Base-by-base conservation (phyloP, 1,140 invertebrate genomes). In the Cotesia vestalis region DNA sequence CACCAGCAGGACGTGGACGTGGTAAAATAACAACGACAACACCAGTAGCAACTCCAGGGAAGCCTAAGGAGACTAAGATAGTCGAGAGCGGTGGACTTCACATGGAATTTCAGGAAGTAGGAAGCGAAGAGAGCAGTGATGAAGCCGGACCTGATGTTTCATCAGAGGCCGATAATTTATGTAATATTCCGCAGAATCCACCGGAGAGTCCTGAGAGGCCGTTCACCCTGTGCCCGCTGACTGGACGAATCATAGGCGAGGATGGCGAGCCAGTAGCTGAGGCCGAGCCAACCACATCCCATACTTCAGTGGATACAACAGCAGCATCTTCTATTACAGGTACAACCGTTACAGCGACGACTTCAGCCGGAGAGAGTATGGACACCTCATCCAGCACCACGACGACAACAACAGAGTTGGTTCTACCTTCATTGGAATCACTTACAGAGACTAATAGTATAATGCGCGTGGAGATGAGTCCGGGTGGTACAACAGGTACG, bases 171-270 rank as follows among this genome's bases (percentile, higher is more conserved):
- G 89, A 46, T 59, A 59, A 90, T 11, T 81, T 90, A n/a, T 89
- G 89, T 46, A 83, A 89, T 4, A 84, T 91, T 35, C 67, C 79
- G 3, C 71, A 76, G 4, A 35, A 77, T 0, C 88, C 89, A 74
- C 89, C 91, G 1, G 89, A 91, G 2, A 91, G 90, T 80, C 91
- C 92, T 36, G 89, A 91, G 4, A 85, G 90, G 36, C 89, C 91
- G 52, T 90, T 93, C 52, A 91, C 91, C 6, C 83, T 94, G 53
- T 92, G 91, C 79, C 92, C 92, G 6, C 76, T 88, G 1, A 91
- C 91, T 1, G 92, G 92, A 9, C 88, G 90, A 72, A 88, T 92
- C 14, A 88, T 93, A n/a, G 91, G 90, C 20, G 90, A 91, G 0
- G 91, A 92, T 82, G 91, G 90, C 8, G 91, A 92, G 80, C 90